phyloP scores from a whole-genome alignment of 2,888 invertebrate genomes.

The Copidosoma aretas region DNA sequence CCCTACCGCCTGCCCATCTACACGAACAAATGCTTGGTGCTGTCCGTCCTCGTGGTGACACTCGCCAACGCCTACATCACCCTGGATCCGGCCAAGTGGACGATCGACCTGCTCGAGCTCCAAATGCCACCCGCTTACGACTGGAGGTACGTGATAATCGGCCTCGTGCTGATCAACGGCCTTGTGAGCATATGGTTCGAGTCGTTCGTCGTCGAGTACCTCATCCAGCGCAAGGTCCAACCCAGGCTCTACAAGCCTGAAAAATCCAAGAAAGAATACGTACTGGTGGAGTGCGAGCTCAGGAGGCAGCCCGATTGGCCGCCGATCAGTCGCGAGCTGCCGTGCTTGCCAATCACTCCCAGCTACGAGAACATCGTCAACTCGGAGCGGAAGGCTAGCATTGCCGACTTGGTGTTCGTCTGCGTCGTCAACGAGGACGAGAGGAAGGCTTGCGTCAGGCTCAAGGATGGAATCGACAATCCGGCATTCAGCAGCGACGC shows the following conservation, averaged over 20 bases:
- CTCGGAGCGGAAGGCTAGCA: slow-evolving; percentile 36
- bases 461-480: slow-evolving; percentile 43
- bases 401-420: slow-evolving; percentile 36
- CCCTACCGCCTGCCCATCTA: slow-evolving; percentile 71
- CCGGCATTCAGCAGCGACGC: slow-evolving; percentile 37
- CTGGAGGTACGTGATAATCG: slow-evolving; percentile 62
- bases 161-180: slow-evolving; percentile 63
- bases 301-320: slow-evolving; percentile 71
- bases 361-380: slow-evolving; percentile 51
- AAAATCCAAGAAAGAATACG: slow-evolving; percentile 70
- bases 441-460: slow-evolving; percentile 10
- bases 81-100: slow-evolving; percentile 63
- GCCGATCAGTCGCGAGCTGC: slow-evolving; percentile 55
- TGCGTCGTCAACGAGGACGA: slow-evolving; percentile 35
- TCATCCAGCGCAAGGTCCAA: slow-evolving; percentile 67
- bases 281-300: slow-evolving; percentile 68
- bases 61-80: slow-evolving; percentile 65
- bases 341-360: slow-evolving; percentile 50
- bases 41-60: slow-evolving; percentile 64
- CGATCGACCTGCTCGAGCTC: slow-evolving; percentile 57
- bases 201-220: slow-evolving; percentile 67
- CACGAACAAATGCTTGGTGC: slow-evolving; percentile 67
- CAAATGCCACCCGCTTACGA: slow-evolving; percentile 57
- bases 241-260: slow-evolving; percentile 65
- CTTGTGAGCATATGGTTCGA: slow-evolving; percentile 67